Evolutionary conservation across 2,113 vertebrate genomes (phyloP).

Genomic region (Tragelaphus imberbis): DNA sequence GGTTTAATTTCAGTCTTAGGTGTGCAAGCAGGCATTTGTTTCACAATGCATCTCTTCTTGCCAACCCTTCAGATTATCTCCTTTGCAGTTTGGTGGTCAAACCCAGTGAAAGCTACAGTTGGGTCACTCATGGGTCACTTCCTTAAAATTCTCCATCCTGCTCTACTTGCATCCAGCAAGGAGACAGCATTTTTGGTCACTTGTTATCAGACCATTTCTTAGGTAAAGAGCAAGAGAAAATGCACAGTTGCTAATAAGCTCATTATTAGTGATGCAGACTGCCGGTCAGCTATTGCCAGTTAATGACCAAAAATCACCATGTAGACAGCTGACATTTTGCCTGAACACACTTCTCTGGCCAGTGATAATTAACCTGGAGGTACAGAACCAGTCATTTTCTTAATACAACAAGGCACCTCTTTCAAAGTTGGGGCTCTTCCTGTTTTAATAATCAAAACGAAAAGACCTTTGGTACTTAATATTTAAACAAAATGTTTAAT

Average conservation of each 20-base stretch:
- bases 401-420: slow-evolving; percentile 64
- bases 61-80: slow-evolving; percentile 70
- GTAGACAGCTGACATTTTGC: slow-evolving; percentile 72
- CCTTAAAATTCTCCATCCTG: neutral
- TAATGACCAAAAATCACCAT: slow-evolving; percentile 55
- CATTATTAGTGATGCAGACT: neutral
- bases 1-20: slow-evolving; percentile 73
- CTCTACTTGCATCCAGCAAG: neutral
- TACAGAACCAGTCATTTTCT: slow-evolving; percentile 65
- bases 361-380: slow-evolving; percentile 69
- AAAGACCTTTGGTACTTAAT: slow-evolving; percentile 74
- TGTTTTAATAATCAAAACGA: slow-evolving; percentile 73
- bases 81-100: slow-evolving; percentile 45
- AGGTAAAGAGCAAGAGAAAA: slow-evolving; percentile 16
- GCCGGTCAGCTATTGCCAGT: neutral
- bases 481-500: slow-evolving; percentile 76
- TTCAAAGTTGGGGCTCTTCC: slow-evolving; percentile 69
- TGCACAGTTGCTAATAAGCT: slow-evolving; percentile 20
- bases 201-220: neutral
- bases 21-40: slow-evolving; percentile 70
- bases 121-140: slow-evolving; percentile 14
- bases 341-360: slow-evolving; percentile 50
- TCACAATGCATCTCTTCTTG: slow-evolving; percentile 73
- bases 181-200: neutral
- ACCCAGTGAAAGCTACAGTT: neutral